Conservation (phyloP, 2,113 vertebrate genomes). For the Tenebrosternarchus preto region DNA sequence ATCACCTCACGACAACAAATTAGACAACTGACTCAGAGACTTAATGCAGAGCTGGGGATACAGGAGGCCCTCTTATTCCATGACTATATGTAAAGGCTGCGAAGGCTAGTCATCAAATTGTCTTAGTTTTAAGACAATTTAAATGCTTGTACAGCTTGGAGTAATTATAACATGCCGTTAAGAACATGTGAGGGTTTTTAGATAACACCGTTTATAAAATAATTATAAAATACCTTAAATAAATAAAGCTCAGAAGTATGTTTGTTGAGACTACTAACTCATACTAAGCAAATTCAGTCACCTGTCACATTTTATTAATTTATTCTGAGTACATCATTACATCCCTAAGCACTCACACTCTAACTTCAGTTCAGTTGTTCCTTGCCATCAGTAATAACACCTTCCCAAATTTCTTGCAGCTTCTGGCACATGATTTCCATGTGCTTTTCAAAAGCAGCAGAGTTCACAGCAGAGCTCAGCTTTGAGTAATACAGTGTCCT, state of each 20-base stretch:
- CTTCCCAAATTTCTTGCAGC: neutral
- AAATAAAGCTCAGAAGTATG: neutral
- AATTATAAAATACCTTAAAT: neutral
- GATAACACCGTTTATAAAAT: neutral
- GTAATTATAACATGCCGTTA: neutral
- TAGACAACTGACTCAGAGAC: neutral
- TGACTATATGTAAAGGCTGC: neutral
- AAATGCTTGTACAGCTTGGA: neutral
- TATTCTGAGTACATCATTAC: neutral
- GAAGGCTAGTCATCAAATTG: neutral
- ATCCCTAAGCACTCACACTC: neutral
- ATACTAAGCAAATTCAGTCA: neutral
- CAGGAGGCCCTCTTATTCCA: neutral
- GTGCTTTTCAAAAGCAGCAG: neutral
- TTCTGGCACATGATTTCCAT: neutral
- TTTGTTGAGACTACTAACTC: neutral
- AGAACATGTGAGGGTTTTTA: neutral
- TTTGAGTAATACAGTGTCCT: neutral
- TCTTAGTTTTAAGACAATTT: neutral
- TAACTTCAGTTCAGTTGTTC: neutral
- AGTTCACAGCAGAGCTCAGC: neutral
- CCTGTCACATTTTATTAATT: neutral
- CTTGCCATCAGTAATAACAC: neutral
- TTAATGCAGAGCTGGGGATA: neutral
- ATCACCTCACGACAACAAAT: slow-evolving; percentile 1